Base-by-base conservation (phyloP, 2,797 vertebrate species). In the Ctenosaura bakeri region DNA sequence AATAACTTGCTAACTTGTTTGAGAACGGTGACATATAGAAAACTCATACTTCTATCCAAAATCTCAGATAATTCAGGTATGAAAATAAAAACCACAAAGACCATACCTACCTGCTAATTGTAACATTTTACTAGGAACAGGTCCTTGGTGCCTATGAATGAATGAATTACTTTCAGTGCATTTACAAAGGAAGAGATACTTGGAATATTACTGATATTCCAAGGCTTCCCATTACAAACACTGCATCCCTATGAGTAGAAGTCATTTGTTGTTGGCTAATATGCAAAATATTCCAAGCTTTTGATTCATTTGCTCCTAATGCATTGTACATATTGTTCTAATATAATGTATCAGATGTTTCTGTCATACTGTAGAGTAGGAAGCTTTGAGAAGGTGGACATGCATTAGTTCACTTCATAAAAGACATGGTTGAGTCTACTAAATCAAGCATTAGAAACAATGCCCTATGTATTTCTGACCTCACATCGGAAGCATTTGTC, bases 371-470 rank as follows among this genome's bases (percentile, higher is more conserved):
- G 73, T 82, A 64, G 54, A 83, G 29, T 64, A 84, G 83, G 50
- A 84, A n/a, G 26, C 26, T 78, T 78, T 46, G 18, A 87, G 74
- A 46, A 76, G 76, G n/a, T 81, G 87, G 91, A 81, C 32, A 62
- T 10, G n/a, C 0, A 83, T 50, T 52, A 85, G 89, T 91, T 90
- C 80, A 76, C 9, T n/a, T 85, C 59, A 66, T 74, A 38, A 82
- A 91, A 91, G 92, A 3, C 59, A 46, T n/a, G 82, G n/a, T 46
- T 93, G 87, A 89, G 24, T 52, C 79, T 56, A 52, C 71, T 74
- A 24, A 93, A 62, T 0, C 0, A 71, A 73, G 73, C 24, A 64
- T 85, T 22, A 79, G 7, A 90, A 29, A 0, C 85, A 76, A 18
- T 6, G 54, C 16, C 66, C 38, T 46, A 62, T 74, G 26, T 79